Evolutionary conservation across 1,140 invertebrate genomes (phyloP).

Genomic region (Araneus ventricosus): DNA sequence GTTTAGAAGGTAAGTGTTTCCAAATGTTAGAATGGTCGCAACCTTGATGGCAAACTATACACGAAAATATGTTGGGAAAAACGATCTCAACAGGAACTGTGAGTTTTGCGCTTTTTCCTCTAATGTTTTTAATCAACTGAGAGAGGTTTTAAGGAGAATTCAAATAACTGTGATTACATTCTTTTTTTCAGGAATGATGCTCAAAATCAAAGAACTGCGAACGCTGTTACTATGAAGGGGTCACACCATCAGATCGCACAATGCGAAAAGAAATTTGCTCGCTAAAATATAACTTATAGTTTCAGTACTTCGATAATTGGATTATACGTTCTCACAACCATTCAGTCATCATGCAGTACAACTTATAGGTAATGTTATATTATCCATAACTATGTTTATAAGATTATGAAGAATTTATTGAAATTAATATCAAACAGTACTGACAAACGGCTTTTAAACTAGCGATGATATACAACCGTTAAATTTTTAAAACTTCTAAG

Average conservation of each 20-base stretch:
- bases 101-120: too few species aligned
- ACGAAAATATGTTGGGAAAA: too few species aligned
- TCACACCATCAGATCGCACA: background rate
- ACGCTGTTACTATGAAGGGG: background rate
- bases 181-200: constrained; percentile 12
- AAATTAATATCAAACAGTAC: too few species aligned
- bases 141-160: background rate
- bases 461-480: too few species aligned
- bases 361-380: constrained; percentile 4
- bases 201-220: background rate
- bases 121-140: too few species aligned
- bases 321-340: constrained; percentile 28
- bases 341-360: constrained; percentile 8
- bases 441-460: too few species aligned
- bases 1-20: too few species aligned
- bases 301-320: background rate
- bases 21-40: too few species aligned
- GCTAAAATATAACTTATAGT: constrained; percentile 8
- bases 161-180: background rate
- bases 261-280: background rate
- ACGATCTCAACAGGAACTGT: too few species aligned
- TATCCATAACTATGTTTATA: background rate
- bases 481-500: too few species aligned
- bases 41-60: too few species aligned
- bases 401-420: too few species aligned